Base-by-base conservation (phyloP, 2,888 invertebrate species). In the Pollenia angustigena region DNA sequence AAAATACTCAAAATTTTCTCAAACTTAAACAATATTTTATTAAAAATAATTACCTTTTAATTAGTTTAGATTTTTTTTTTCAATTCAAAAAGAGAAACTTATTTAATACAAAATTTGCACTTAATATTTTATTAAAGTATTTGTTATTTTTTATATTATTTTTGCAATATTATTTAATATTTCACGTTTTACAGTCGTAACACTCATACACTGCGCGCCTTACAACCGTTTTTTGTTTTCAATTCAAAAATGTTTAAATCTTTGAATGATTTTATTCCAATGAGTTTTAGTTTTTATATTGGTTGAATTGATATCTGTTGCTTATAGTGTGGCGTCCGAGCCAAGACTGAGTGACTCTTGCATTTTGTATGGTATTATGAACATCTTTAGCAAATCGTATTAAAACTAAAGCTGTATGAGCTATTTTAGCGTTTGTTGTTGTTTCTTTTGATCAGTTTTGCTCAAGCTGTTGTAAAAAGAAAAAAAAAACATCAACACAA, bases 241-340 rank as follows among this genome's bases (percentile, higher is more conserved):
- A 68, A 32, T 69, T 23, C 18, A 56, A 74, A 58, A 16, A 11
- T 52, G 44, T n/a, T 0, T 32, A 6, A 44, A 52, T 32, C 6
- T 48, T 66, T n/a, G 56, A 72, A 40, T 54, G 32, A 2, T 42
- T 42, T 66, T 50, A 23, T 18, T 68, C 64, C 40, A 6, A 11
- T 16, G 11, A 3, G 16, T 60, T 42, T 16, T 16, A 42, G 46
- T 54, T 58, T 50, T 32, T 68, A 44, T 56, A 1, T 56, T 40
- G 48, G 9, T 62, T 66, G 72, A 44, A 64, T 60, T 72, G 62
- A 75, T 78, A 79, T 64, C 60, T 85, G 90, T 81, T 90, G 90
- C 91, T 90, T 90, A 87, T 90, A 88, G 88, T 88, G 87, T 90
- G 90, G 89, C 92, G 91, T 90, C 90, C 91, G 88, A 91, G 89